A percentile compares a stretch with the other conserved stretches of the same genome.
Evolutionary conservation across 2,797 vertebrate species (phyloP).

Genomic region (Sebastes steindachneri): DNA sequence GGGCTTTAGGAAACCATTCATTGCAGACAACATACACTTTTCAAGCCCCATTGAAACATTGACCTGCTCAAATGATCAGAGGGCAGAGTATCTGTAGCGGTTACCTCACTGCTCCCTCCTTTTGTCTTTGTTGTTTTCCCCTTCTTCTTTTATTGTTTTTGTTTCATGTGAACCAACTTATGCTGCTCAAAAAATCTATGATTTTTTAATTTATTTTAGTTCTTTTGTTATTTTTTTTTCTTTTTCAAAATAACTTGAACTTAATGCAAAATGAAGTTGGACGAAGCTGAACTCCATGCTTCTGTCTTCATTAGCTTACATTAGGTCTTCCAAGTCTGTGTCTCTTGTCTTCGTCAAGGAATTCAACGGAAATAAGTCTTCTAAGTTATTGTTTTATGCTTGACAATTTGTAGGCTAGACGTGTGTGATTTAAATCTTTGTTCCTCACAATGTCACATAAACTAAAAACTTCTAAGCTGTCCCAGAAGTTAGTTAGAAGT

Average conservation of each 20-base stretch:
- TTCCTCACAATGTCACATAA: not conserved
- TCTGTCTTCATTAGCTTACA: not conserved
- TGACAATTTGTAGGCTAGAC: not conserved
- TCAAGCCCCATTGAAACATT: slow-evolving; percentile 55
- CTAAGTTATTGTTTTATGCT: not conserved
- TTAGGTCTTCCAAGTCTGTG: not conserved
- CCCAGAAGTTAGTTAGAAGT: not conserved
- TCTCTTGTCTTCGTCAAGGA: not conserved
- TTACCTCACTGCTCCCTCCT: not conserved
- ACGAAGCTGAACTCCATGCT: not conserved
- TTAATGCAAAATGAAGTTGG: not conserved
- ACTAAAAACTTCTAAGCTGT: not conserved
- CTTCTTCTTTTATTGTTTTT: not conserved
- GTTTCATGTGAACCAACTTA: not conserved
- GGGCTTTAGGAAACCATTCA: slow-evolving; percentile 70
- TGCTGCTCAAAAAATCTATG: not conserved
- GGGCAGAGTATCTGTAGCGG: slow-evolving; percentile 27
- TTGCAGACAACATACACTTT: slow-evolving; percentile 54
- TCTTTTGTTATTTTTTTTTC: not conserved
- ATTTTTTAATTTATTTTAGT: not conserved
- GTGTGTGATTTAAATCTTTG: not conserved
- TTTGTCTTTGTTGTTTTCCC: not conserved
- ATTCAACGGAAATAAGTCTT: not conserved
- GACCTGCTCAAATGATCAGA: slow-evolving; percentile 48
- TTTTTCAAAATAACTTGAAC: not conserved